These are phyloP conservation scores for Boloria selene DNA, from an alignment of 2,888 invertebrate genomes.

Conservation along the genomic window DNA sequence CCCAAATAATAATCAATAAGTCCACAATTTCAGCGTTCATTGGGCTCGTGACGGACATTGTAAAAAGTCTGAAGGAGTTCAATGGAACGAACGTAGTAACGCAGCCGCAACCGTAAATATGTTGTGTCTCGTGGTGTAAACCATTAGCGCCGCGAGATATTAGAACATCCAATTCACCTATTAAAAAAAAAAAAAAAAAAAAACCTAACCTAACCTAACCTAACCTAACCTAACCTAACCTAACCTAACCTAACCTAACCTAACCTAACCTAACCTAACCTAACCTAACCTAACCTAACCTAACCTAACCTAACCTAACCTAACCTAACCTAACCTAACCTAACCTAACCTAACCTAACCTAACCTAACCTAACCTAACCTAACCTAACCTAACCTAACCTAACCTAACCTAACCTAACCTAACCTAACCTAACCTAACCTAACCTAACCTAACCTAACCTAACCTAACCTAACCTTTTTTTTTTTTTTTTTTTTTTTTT, in stretches of 20 bases:
- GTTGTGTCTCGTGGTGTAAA: no score
- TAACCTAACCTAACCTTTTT: conserved; percentile 38
- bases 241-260: conserved; percentile 19
- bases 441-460: conserved; percentile 41
- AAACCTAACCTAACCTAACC: no score
- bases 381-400: conserved; percentile 42
- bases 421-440: conserved; percentile 42
- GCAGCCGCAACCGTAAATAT: no score
- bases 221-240: conserved; percentile 14
- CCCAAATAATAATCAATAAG: no score
- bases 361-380: conserved; percentile 44
- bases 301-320: conserved; percentile 43
- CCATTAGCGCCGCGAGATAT: no score
- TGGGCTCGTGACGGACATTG: no score
- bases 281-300: conserved; percentile 42
- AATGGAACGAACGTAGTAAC: no score
- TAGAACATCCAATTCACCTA: no score
- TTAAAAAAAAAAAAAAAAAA: no score
- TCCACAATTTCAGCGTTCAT: no score
- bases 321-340: conserved; percentile 43
- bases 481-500: no score
- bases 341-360: conserved; percentile 40
- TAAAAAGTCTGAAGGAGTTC: no score
- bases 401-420: conserved; percentile 42
- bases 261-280: conserved; percentile 27